A percentile compares a stretch with the other conserved stretches of the same genome.
These are phyloP conservation scores for Catocala fraxini DNA, from an alignment of 2,888 invertebrate species.

Conservation along the genomic window DNA sequence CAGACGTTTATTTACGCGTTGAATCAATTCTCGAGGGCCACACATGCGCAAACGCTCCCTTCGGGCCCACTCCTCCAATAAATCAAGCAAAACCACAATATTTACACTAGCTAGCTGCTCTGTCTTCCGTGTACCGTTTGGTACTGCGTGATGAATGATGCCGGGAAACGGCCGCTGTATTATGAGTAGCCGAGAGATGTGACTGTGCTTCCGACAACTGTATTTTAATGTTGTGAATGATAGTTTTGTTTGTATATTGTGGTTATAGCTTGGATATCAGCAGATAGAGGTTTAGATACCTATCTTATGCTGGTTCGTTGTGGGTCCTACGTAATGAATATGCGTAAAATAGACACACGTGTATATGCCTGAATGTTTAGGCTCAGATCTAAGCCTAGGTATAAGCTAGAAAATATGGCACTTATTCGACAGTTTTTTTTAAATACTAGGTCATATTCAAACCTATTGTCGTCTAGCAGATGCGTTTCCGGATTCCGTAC, in stretches of 20 bases:
- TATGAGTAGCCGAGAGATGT: slow-evolving; percentile 2
- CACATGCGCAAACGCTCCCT: neutral
- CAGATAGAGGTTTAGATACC: too few species aligned
- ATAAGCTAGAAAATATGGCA: too few species aligned
- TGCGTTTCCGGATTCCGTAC: too few species aligned
- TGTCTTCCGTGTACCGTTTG: slow-evolving; percentile 30
- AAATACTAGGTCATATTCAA: too few species aligned
- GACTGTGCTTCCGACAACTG: slow-evolving; percentile 8
- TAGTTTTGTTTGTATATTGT: neutral
- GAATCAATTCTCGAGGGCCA: slow-evolving; percentile 1
- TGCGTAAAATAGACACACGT: too few species aligned
- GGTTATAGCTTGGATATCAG: neutral
- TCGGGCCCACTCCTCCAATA: slow-evolving; percentile 4
- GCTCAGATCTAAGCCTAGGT: too few species aligned
- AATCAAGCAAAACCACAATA: slow-evolving; percentile 28
- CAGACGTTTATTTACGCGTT: neutral
- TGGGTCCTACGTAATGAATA: too few species aligned
- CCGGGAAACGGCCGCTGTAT: slow-evolving; percentile 5
- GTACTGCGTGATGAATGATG: slow-evolving; percentile 21
- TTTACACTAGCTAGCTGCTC: slow-evolving; percentile 15
- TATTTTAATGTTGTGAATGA: slow-evolving; percentile 14
- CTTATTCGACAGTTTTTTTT: too few species aligned
- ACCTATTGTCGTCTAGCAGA: too few species aligned
- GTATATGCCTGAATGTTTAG: too few species aligned
- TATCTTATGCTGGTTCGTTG: too few species aligned